Evolutionary conservation across 2,797 vertebrate genomes (phyloP), one percentile per base, ranked within the genome.

Genomic region (Coregonus sp.): DNA sequence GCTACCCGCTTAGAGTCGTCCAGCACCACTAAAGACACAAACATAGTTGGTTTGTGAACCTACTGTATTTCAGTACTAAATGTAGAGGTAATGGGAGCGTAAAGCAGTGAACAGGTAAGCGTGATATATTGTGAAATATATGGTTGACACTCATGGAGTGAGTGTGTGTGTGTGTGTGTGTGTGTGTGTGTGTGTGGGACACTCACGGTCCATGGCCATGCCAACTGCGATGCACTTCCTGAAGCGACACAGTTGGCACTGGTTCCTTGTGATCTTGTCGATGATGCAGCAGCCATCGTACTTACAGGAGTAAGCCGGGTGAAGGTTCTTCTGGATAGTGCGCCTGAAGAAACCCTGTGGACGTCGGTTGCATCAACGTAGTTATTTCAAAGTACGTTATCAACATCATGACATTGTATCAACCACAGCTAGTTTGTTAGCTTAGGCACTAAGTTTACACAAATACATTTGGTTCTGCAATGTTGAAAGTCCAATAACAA

Each of bases 131-230:
- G 29, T 68, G 51, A 47, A 47, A 47, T 47, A 20, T 66, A 69
- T 80, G 50, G 68, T 33, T 67, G 12, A 76, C 74, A 65, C 40
- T 16, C 4, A 33, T 33, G 66, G n/a, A n/a, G n/a, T n/a, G 18
- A 31, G 50, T 18, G 29, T 37, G 25, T 25, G 25, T 25, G 25
- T 25, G 25, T 25, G 25, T 1, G 25, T 25, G 25, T 25, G 25
- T 1, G 50, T 18, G 29, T 37, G 25, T 25, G 25, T 25, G 25
- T 25, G 25, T 25, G 25, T 1, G 25, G 25, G 67, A 16, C n/a
- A 95, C 97, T 98, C 94, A 99, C 98, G 14, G 92, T 98, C 98
- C 97, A 98, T 99, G 89, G 98, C 98, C 98, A 99, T 99, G 94
- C 98, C 98, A 90, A 97, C 97, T 0, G 95, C 93, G 83, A 97